Evolutionary conservation across 2,888 invertebrate genomes (phyloP).

Genomic region (Amphipyra tragopoginis): DNA sequence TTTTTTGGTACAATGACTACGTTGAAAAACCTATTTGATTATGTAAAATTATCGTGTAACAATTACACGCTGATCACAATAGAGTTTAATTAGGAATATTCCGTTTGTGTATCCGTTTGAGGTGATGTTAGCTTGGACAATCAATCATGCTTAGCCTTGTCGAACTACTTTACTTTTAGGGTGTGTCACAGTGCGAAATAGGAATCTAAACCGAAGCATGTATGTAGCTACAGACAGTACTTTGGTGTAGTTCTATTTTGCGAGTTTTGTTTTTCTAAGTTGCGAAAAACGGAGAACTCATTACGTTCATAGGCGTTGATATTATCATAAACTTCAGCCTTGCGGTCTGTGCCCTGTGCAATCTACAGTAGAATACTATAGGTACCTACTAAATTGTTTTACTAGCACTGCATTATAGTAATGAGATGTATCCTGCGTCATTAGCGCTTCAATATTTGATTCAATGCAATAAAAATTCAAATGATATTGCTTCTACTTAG

Average conservation of each 20-base stretch:
- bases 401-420: too few species aligned
- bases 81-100: constrained; percentile 34
- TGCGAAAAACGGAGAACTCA: not conserved
- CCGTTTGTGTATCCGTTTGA: constrained; percentile 26
- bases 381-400: too few species aligned
- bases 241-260: too few species aligned
- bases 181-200: constrained; percentile 22
- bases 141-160: constrained; percentile 21
- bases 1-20: constrained; percentile 59
- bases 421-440: too few species aligned
- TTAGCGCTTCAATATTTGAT: not conserved
- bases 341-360: not conserved
- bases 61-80: constrained; percentile 37
- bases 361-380: too few species aligned
- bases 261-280: not conserved
- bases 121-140: constrained; percentile 11
- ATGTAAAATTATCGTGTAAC: constrained; percentile 35
- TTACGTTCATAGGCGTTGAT: constrained; percentile 1
- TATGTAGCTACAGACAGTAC: not conserved
- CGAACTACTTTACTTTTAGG: constrained; percentile 12
- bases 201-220: constrained; percentile 2
- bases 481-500: constrained; percentile 16
- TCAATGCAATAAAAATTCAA: constrained; percentile 8
- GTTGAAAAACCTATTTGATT: constrained; percentile 42
- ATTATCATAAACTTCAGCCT: not conserved